phyloP scores from a whole-genome alignment of 1,140 invertebrate species.

The Aphelinus certus region DNA sequence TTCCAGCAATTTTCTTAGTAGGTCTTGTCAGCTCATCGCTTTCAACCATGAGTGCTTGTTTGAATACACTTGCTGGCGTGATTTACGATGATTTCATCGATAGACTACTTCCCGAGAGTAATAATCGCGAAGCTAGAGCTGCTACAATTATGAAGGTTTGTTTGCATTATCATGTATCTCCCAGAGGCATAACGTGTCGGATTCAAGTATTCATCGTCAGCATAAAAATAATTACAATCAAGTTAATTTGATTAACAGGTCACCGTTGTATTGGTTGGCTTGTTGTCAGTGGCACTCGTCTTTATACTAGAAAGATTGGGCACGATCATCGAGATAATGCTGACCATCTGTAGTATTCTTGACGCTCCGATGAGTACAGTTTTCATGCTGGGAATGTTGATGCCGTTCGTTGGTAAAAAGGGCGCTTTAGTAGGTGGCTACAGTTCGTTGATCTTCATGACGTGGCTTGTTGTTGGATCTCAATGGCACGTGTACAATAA shows the following conservation, averaged over 20 bases:
- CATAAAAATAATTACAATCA: neutral
- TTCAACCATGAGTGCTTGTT: conserved; percentile 61
- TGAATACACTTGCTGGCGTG: conserved; percentile 69
- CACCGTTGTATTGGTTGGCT: conserved; percentile 59
- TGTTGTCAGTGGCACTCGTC: conserved; percentile 65
- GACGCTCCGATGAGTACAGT: conserved; percentile 67
- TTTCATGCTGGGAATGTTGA: conserved; percentile 67
- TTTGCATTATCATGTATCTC: neutral
- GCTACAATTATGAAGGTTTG: conserved; percentile 58
- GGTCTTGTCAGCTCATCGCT: conserved; percentile 76
- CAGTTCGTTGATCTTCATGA: conserved; percentile 63
- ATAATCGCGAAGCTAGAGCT: conserved; percentile 52
- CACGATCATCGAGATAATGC: conserved; percentile 59
- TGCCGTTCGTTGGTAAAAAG: conserved; percentile 63
- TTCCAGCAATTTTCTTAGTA: conserved; percentile 77
- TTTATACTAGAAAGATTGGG: conserved; percentile 63
- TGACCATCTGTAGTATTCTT: conserved; percentile 65
- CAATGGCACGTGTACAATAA: conserved; percentile 62
- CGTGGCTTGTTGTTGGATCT: conserved; percentile 68
- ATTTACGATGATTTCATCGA: conserved; percentile 70
- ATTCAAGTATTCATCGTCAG: neutral
- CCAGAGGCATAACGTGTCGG: neutral
- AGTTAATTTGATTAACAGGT: conserved; percentile 34
- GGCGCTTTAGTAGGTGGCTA: conserved; percentile 68
- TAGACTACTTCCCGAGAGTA: conserved; percentile 50